Conservation (phyloP, 2,888 invertebrate genomes). For the Tineola bisselliella region DNA sequence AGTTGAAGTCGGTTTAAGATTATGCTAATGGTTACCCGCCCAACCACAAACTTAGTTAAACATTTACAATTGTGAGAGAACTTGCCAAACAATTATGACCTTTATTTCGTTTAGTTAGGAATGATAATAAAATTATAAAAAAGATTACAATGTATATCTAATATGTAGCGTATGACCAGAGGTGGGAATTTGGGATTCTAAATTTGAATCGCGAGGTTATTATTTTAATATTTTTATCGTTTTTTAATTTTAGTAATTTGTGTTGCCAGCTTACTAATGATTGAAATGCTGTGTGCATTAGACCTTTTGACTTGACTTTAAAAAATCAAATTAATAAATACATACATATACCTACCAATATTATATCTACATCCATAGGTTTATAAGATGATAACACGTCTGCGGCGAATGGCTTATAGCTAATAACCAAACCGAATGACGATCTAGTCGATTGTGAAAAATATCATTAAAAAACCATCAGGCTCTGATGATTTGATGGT, state of each 20-base stretch:
- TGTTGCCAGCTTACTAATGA: no score
- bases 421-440: constrained; percentile 56
- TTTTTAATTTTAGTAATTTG: no score
- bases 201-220: not conserved
- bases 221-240: not conserved
- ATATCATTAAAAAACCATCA: constrained; percentile 71
- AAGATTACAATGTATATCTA: not conserved
- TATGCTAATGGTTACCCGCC: constrained; percentile 34
- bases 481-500: constrained; percentile 61
- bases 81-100: not conserved
- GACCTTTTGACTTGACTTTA: no score
- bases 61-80: not conserved
- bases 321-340: no score
- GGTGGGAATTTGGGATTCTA: not conserved
- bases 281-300: no score
- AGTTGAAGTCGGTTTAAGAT: constrained; percentile 35
- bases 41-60: constrained; percentile 10
- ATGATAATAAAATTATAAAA: not conserved
- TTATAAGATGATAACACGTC: not conserved
- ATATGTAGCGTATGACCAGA: not conserved
- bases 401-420: constrained; percentile 14
- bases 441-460: constrained; percentile 67
- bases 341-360: no score
- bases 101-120: not conserved
- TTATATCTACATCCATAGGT: not conserved